Base-by-base conservation (phyloP, 1,140 invertebrate genomes). In the Meloidogyne hapla region DNA sequence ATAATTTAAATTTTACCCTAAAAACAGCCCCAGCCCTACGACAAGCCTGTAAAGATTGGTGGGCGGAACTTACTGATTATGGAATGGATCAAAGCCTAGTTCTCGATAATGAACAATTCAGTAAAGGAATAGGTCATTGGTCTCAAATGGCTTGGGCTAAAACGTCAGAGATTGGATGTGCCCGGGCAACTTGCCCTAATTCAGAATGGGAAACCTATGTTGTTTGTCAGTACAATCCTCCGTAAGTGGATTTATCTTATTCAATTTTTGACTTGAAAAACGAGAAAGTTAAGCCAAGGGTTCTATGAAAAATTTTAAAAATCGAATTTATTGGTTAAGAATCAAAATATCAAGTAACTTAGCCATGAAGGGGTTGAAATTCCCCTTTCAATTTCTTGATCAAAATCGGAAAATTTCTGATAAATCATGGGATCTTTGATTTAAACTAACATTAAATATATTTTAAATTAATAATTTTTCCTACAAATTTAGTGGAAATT, bases 101-200 rank as follows among this genome's bases (percentile, higher is more conserved):
- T 26, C 12, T 73, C 2, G 25, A 65, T 42, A 33, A 28, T 25
- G n/a, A n/a, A 1, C 10, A 62, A 23, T 73, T 73, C 21, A 73
- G 28, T n/a, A 23, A 25, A 25, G 71, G 71, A 28, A 73, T 73
- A 21, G 71, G 71, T 0, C 71, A 73, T 33, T 73, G 71, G 71
- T 65, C 48, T 15, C 71, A 73, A 9, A 56, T 74, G n/a, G 71
- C 71, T 9, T 73, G 71, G 71, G 71, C 71, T 6, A 73, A 66
- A 0, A 73, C 71, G 8, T 28, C 21, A 18, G 28, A 66, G 67
- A 9, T 73, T 4, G 71, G 71, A 2, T 73, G 71, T 42, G 71
- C 56, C 3, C n/a, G 28, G 21, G 18, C 48, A 33, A 9, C 6
- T n/a, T 73, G 71, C 18, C 48, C 71, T 8, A 28, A 26, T 33